These are phyloP conservation scores for Aplocera efformata DNA, from an alignment of 2,888 invertebrate genomes.

Conservation along the genomic window DNA sequence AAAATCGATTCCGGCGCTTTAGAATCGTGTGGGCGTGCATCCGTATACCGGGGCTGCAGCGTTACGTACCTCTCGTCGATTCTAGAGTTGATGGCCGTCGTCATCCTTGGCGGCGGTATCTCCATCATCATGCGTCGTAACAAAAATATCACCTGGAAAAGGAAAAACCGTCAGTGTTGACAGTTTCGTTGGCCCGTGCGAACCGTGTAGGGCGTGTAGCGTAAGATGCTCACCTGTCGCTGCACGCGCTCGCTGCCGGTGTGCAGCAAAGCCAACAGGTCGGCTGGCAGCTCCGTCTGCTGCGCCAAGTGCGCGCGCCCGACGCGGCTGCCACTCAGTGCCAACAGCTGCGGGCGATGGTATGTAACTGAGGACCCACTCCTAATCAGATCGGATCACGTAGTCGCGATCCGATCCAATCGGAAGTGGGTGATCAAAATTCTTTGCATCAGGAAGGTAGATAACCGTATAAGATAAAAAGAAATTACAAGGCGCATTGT, in stretches of 20 bases:
- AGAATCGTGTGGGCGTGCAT: too few species aligned
- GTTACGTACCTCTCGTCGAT: conserved; percentile 52
- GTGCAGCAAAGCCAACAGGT: conserved; percentile 92
- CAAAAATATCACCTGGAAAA: conserved; percentile 87
- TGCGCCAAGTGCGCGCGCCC: conserved; percentile 95
- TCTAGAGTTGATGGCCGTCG: conserved; percentile 84
- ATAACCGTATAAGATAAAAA: too few species aligned
- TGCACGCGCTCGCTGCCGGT: conserved; percentile 97
- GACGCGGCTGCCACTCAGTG: conserved; percentile 94
- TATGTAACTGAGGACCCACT: too few species aligned
- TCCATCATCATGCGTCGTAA: conserved; percentile 93
- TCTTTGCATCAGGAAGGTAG: too few species aligned
- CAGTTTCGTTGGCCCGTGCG: too few species aligned
- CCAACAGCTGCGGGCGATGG: conserved; percentile 80
- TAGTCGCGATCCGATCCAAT: too few species aligned
- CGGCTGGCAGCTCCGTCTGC: conserved; percentile 90
- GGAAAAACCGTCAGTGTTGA: too few species aligned
- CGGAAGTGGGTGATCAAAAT: too few species aligned
- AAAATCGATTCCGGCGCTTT: neutral
- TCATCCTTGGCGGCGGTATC: conserved; percentile 91
- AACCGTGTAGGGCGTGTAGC: too few species aligned
- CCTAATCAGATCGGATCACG: too few species aligned
- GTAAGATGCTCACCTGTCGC: conserved; percentile 88
- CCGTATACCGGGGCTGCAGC: too few species aligned
- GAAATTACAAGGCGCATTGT: too few species aligned